Conservation (phyloP, 2,888 invertebrate genomes). For the Cremastinae sp. region DNA sequence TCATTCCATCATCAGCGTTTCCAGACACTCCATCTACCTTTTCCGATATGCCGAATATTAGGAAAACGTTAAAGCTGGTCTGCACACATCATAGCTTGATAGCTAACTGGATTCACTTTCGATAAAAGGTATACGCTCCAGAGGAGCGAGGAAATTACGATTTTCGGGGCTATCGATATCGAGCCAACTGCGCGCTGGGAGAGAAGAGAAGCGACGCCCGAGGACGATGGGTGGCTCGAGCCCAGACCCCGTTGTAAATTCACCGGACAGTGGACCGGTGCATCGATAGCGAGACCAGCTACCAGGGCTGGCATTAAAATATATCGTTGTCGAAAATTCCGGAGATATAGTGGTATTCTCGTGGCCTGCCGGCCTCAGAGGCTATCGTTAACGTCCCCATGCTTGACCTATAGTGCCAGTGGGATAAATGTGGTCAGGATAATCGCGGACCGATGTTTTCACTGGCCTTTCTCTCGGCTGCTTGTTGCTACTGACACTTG, state of each 20-base stretch:
- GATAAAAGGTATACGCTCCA: slow-evolving; percentile 42
- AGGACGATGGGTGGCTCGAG: slow-evolving; percentile 23
- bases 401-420: slow-evolving; percentile 12
- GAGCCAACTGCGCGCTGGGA: neutral
- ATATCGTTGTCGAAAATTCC: slow-evolving; percentile 54
- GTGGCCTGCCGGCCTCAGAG: slow-evolving; percentile 24
- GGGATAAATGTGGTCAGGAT: slow-evolving; percentile 18
- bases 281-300: slow-evolving; percentile 39
- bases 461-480: neutral
- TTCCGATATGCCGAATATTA: neutral
- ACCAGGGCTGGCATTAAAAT: slow-evolving; percentile 44
- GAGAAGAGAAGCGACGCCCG: slow-evolving; percentile 10
- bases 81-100: slow-evolving; percentile 37
- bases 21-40: too few relatives aligned
- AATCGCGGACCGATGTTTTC: slow-evolving; percentile 25
- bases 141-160: slow-evolving; percentile 49
- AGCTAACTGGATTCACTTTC: slow-evolving; percentile 45
- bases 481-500: slow-evolving; percentile 17
- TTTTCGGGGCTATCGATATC: slow-evolving; percentile 34
- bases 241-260: slow-evolving; percentile 49
- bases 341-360: slow-evolving; percentile 30
- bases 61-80: slow-evolving; percentile 15
- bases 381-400: slow-evolving; percentile 38
- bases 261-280: slow-evolving; percentile 29
- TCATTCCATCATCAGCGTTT: too few relatives aligned